These are phyloP conservation scores for Trichonephila clavipes DNA, from an alignment of 1,140 invertebrate species.

Conservation along the genomic window DNA sequence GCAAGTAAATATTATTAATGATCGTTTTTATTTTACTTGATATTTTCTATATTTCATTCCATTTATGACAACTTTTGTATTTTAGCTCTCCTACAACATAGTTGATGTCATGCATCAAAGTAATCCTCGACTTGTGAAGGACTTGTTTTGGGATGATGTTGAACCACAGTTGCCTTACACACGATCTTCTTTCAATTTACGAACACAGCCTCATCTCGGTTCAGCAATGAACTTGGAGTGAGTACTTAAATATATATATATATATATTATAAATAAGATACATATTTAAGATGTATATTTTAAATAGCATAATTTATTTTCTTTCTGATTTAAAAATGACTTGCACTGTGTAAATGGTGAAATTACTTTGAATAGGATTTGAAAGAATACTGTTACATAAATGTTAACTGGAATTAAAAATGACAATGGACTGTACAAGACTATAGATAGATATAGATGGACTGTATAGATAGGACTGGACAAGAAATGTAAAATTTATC, in stretches of 20 bases:
- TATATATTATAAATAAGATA: no score
- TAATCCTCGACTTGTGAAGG: constrained; percentile 78
- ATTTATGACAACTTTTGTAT: not conserved
- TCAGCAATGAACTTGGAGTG: constrained; percentile 78
- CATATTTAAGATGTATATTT: no score
- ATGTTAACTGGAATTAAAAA: no score
- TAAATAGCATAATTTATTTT: no score
- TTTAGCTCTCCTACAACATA: constrained; percentile 63
- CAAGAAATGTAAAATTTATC: no score
- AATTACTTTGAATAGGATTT: no score
- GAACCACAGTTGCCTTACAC: constrained; percentile 80
- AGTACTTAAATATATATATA: not conserved
- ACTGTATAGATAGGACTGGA: no score
- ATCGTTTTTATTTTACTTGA: not conserved
- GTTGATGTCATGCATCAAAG: constrained; percentile 77
- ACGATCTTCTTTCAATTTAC: constrained; percentile 75
- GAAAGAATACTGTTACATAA: no score
- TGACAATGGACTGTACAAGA: no score
- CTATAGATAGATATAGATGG: no score
- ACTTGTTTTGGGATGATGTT: constrained; percentile 81
- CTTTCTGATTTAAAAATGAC: no score
- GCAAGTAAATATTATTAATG: constrained; percentile 31
- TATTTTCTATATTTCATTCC: not conserved
- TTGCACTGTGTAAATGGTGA: no score
- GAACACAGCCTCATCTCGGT: constrained; percentile 77